Conservation (phyloP, 2,113 vertebrate species). For the Halcyon senegalensis region DNA sequence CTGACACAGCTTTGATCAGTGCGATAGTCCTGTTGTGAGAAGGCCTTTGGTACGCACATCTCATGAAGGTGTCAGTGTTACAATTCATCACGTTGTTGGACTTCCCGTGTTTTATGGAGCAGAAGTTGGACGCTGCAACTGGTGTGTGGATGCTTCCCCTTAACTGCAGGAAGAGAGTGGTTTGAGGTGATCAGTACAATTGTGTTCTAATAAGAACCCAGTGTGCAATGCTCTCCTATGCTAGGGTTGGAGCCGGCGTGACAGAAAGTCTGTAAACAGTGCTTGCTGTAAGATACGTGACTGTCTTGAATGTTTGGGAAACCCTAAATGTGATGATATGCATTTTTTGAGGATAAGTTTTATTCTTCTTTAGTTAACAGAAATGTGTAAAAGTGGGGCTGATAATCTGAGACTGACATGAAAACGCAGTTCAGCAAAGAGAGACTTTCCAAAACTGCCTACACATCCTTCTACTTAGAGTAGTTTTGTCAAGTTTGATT, state of each 20-base stretch:
- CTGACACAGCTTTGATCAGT: neutral
- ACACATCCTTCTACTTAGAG: neutral
- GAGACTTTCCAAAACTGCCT: neutral
- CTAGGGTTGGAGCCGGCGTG: neutral
- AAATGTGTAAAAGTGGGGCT: neutral
- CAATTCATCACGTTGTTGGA: neutral
- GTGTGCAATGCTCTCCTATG: neutral
- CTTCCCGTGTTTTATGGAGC: neutral
- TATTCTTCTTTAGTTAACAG: neutral
- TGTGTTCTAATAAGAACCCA: neutral
- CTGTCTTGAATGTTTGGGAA: neutral
- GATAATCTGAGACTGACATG: neutral
- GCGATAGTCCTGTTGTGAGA: neutral
- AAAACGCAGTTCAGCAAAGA: neutral
- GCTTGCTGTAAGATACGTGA: neutral
- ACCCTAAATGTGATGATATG: rapidly evolving
- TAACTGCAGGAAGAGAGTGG: neutral
- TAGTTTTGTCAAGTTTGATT: neutral
- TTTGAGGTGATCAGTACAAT: neutral
- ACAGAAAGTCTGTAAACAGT: neutral
- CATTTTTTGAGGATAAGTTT: neutral
- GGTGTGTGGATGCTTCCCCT: neutral
- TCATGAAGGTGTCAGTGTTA: neutral
- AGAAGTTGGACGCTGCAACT: neutral
- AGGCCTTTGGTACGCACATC: neutral